Conservation (phyloP, 2,797 vertebrate species). For the Premnoplex brunnescens region DNA sequence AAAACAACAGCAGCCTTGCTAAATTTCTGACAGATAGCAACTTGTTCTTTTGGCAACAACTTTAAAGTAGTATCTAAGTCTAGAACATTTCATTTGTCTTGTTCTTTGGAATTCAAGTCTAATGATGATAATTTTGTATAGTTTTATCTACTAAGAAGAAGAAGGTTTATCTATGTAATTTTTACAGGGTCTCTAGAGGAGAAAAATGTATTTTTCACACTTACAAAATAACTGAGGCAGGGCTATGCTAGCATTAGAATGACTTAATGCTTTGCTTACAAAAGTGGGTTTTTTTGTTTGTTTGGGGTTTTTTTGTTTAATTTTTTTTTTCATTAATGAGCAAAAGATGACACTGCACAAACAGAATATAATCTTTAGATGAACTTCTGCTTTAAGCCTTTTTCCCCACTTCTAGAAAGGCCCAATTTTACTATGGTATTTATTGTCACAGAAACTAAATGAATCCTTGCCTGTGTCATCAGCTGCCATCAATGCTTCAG, state of each 20-base stretch:
- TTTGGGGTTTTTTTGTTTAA: background rate
- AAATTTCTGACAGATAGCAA: background rate
- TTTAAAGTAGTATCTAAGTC: background rate
- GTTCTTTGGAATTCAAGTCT: background rate
- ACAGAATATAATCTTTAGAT: background rate
- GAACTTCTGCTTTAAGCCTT: background rate
- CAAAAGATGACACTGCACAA: background rate
- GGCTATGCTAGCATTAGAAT: background rate
- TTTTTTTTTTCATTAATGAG: background rate
- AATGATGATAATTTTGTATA: background rate
- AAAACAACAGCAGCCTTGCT: background rate
- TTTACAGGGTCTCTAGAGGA: background rate
- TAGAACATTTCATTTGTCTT: background rate
- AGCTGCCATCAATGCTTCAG: conserved; percentile 96
- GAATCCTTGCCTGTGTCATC: conserved; percentile 92
- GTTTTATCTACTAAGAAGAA: background rate
- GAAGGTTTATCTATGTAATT: background rate
- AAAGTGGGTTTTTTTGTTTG: too few relatives aligned
- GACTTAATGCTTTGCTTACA: background rate
- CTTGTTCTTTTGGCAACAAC: background rate
- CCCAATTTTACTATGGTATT: background rate
- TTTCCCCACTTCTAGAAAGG: background rate
- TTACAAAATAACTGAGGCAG: background rate
- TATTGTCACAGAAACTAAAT: background rate
- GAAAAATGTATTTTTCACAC: background rate